Base-by-base conservation (phyloP, 2,888 invertebrate genomes). In the Malacosoma neustria region DNA sequence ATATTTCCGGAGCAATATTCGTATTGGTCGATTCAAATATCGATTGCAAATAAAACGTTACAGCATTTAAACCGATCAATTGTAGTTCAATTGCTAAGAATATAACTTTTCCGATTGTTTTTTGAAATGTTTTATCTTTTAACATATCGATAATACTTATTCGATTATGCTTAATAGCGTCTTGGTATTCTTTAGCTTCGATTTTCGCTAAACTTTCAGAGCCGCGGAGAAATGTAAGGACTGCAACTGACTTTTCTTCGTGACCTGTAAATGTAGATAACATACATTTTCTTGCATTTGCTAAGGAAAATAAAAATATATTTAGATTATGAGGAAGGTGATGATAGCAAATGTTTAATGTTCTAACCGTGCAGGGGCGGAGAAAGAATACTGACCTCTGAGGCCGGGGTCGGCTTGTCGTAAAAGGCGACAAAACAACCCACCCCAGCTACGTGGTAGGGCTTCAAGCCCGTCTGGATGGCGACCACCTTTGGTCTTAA, bases 1-100 rank as follows among this genome's bases (percentile, higher is more conserved):
- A 56, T 2, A 57, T 39, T 33, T 65, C 62, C 2, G 70, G 48
- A 5, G 41, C 51, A 0, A 72, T 45, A 13, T 47, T 51, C 0
- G 69, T 69, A 1, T 59, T 42, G 0, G 65, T 59, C 1, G 60
- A 57, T 30, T 55, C 54, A 14, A 72, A 50, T 14, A 72, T 55
- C 0, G 58, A 60, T 44, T 70, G 70, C 11, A 67, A 41, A 33
- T 69, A 65, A 29, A 55, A 55, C n/a, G 47, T 33, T 0, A 72
- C 56, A 3, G 59, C 57, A 30, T 62, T 66, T 29, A 47, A 62
- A 0, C 68, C 67, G 0, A 54, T 51, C 3, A 63, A n/a, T 33
- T 68, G 64, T 1, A 46, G 34, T 2, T 61, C 54, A 1, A 51
- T 29, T 2, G 43, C 48, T 7, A 71, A 31, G 3, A 62, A n/a